Base-by-base conservation (phyloP, 1,140 invertebrate genomes). In the Drosophila kanapiae region DNA sequence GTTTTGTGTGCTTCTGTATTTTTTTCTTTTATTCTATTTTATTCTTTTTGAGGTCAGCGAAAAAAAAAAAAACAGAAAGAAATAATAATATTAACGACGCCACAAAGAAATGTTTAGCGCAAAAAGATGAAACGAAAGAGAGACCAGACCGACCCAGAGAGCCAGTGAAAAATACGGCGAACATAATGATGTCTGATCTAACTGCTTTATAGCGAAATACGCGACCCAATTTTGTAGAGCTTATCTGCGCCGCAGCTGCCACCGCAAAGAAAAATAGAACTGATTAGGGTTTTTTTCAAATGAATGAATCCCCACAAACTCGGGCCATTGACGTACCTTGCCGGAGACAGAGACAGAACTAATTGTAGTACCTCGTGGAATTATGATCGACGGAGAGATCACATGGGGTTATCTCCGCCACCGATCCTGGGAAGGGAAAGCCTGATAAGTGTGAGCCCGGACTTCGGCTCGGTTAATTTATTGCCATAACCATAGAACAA, bases 31-130 rank as follows among this genome's bases (percentile, higher is more conserved):
- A 70, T 58, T 59, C 45, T 74, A 45, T 71, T 38, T 42, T 45
- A 75, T 65, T 61, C 40, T 47, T 87, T 88, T 88, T 90, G 85
- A 90, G 85, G 85, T 90, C 85, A 85, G 71, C 78, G 47, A 63
- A 60, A 77, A 69, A 69, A 18, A 47, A 62, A 61, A 27, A 16
- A 53, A 48, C 37, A 42, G 16, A 40, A 45, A 42, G 18, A 62
- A 62, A 62, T 62, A 53, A 71, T 45, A 77, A 78, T 90, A 84
- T 87, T 87, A 84, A 87, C 80, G 84, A 87, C 77, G 85, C 85
- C 81, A 85, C 85, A 90, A 81, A 79, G 56, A 78, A 75, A 84
- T 84, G 84, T 78, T 83, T 72, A 83, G 71, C 77, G 77, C 53
- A 79, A 78, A 78, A 78, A 71, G 48, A 65, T 58, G 45, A 78